Percentiles rank a stretch among this genome's conserved stretches.
Evolutionary conservation across 2,797 vertebrate genomes (phyloP).

Genomic region (Diglossa cyanea): DNA sequence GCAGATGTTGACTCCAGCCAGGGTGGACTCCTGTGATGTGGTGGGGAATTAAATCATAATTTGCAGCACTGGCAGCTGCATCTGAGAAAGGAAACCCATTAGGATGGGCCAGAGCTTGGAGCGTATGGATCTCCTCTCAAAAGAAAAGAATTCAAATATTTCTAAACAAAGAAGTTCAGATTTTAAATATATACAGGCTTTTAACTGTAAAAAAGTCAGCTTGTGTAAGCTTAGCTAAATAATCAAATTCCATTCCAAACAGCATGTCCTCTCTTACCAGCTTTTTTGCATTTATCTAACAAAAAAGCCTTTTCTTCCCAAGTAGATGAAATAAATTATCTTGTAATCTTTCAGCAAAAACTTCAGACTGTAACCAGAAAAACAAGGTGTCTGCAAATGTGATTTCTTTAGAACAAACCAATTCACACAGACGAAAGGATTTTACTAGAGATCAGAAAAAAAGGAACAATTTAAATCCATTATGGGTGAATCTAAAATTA

Average conservation of each 20-base stretch:
- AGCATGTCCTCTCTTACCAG: neutral
- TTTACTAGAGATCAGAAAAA: neutral
- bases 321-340: neutral
- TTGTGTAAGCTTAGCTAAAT: neutral
- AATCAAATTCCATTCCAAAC: neutral
- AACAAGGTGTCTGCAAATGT: neutral
- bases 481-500: neutral
- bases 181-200: neutral
- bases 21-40: constrained; percentile 57
- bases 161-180: neutral
- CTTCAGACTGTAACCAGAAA: neutral
- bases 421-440: neutral
- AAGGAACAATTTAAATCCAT: neutral
- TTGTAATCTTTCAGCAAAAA: neutral
- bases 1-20: constrained; percentile 8
- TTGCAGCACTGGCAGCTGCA: constrained; percentile 44
- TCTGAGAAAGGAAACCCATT: neutral
- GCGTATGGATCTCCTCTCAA: neutral
- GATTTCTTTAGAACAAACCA: neutral
- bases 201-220: neutral
- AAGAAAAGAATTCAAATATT: neutral
- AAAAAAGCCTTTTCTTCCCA: neutral
- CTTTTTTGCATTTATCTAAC: neutral
- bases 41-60: constrained; percentile 31
- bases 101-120: neutral